Base-by-base conservation (phyloP, 2,888 invertebrate genomes). In the Drosophila bunnanda region DNA sequence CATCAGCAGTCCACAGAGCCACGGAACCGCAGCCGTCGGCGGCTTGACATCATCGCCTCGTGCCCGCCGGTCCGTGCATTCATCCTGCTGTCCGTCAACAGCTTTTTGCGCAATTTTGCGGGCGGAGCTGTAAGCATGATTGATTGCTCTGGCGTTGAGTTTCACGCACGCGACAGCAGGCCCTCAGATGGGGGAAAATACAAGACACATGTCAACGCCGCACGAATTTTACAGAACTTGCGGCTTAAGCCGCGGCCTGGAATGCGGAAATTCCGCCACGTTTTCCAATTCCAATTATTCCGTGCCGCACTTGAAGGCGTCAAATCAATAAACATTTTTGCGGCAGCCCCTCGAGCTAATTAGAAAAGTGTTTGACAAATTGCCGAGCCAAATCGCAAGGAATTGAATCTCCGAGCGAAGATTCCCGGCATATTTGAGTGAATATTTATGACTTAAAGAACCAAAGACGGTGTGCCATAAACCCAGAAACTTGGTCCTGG, bases 141-240 rank as follows among this genome's bases (percentile, higher is more conserved):
- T 87, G 84, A 85, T 85, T 82, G 85, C 80, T 72, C 66, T 69
- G 68, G 71, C 64, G 74, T 73, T 74, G 77, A 71, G 55, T 82
- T 74, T 59, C 62, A 38, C 72, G 73, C 73, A 71, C 57, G 48
- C 57, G 67, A 60, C 59, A 53, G 56, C 59, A 32, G 59, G 52
- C 39, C 46, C 38, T 36, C 32, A n/a, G 41, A 41, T 20, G 66
- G 55, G n/a, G 41, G 62, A n/a, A 53, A 71, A 76, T 46, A 72
- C 76, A 60, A 79, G 81, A 69, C 75, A 75, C 69, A 83, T 86
- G 86, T 86, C 86, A 83, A 72, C 84, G 73, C 64, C 72, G 69
- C 69, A 76, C 64, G 34, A 61, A 77, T 64, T 80, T 68, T 85
- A 67, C 73, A 79, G 62, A 73, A 69, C 70, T 77, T 80, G 82